Evolutionary conservation across 1,140 invertebrate species (phyloP).

Genomic region (Oreohelix idahoensis): DNA sequence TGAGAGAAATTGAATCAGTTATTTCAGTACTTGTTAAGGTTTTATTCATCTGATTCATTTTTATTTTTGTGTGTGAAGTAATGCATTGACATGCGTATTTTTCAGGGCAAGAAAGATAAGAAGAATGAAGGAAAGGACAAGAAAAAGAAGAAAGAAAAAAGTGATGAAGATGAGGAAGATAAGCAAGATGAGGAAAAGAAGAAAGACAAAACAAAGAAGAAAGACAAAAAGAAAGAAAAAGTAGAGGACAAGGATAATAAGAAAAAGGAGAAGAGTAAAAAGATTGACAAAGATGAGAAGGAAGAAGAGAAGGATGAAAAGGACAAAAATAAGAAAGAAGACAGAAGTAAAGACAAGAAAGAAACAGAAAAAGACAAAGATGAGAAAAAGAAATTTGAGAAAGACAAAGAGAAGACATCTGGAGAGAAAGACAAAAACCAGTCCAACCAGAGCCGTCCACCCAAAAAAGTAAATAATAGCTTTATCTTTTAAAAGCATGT

Average conservation of each 20-base stretch:
- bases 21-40: too few species aligned
- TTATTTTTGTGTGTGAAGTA: background rate
- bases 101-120: conserved; percentile 8
- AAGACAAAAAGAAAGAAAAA: background rate
- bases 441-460: background rate
- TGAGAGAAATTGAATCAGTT: too few species aligned
- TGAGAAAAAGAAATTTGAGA: background rate
- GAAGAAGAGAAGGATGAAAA: background rate
- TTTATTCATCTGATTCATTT: too few species aligned
- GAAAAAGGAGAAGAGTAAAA: too few species aligned
- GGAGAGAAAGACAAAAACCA: background rate
- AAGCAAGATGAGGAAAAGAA: conserved; percentile 11
- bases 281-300: too few species aligned
- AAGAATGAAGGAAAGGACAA: conserved; percentile 12
- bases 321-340: background rate
- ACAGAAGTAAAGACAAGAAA: conserved; percentile 19
- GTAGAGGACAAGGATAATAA: background rate
- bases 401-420: conserved; percentile 4
- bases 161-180: conserved; percentile 24
- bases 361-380: background rate
- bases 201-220: background rate
- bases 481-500: background rate
- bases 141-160: conserved; percentile 18
- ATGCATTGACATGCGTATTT: background rate
- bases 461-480: background rate